Conservation (phyloP, 2,797 vertebrate species). For the Scarus forsteni region DNA sequence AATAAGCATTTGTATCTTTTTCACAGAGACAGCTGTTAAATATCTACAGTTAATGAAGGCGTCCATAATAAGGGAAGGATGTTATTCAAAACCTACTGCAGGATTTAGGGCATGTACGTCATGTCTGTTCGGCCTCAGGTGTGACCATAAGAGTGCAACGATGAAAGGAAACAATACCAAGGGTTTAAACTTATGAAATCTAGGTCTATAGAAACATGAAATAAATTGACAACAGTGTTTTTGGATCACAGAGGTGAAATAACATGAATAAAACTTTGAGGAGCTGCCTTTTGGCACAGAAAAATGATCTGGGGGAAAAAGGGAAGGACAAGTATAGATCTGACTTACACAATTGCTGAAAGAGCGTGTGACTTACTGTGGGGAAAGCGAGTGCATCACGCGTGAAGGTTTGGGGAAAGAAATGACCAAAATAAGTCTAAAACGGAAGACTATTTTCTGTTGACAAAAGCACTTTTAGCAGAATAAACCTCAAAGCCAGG, state of each 20-base stretch:
- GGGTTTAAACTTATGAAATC: background rate
- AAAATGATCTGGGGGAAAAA: background rate
- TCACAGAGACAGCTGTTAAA: background rate
- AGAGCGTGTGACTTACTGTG: background rate
- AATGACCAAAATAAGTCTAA: background rate
- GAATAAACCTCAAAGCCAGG: too few species aligned
- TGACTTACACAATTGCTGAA: background rate
- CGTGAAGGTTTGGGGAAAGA: background rate
- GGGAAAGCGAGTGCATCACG: slow-evolving; percentile 10
- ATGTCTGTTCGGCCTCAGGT: too few species aligned
- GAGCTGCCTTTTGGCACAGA: background rate
- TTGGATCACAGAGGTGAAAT: background rate
- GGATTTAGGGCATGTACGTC: too few species aligned
- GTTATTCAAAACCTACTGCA: too few species aligned
- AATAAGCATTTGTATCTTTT: background rate
- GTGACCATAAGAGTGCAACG: too few species aligned
- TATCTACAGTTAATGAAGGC: background rate
- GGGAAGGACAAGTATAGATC: background rate
- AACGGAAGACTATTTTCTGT: too few species aligned
- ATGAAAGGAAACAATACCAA: too few species aligned
- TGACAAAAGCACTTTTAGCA: too few species aligned
- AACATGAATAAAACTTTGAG: background rate
- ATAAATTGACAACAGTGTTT: background rate
- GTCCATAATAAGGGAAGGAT: too few species aligned
- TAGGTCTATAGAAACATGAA: background rate